phyloP scores from a whole-genome alignment of 2,797 vertebrate species.

The Gouania willdenowi region DNA sequence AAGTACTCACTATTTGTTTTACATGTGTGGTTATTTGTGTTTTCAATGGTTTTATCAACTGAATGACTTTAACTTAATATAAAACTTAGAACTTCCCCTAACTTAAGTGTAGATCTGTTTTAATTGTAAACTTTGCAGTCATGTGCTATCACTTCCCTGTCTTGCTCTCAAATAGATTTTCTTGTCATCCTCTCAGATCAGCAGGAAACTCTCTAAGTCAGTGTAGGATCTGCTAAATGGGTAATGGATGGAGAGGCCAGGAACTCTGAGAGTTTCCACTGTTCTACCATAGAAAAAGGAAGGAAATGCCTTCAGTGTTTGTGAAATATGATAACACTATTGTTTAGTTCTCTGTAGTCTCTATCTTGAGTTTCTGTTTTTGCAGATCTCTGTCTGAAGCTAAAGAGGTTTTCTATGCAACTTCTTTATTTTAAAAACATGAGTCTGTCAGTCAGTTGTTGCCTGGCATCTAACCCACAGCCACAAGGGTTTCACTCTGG shows the following conservation, averaged over 20 bases:
- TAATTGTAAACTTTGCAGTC: background rate
- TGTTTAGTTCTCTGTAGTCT: background rate
- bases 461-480: too few relatives aligned
- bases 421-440: too few relatives aligned
- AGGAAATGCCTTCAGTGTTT: conserved; percentile 4
- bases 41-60: too few relatives aligned
- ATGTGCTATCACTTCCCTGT: background rate
- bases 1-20: too few relatives aligned
- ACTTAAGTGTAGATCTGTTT: background rate
- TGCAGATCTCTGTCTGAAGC: conserved; percentile 34
- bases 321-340: background rate
- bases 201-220: background rate
- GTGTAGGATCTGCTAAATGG: conserved; percentile 15
- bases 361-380: background rate
- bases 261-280: background rate
- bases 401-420: too few relatives aligned
- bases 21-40: too few relatives aligned
- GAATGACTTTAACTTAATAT: conserved; percentile 1
- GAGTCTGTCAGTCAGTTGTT: too few relatives aligned
- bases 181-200: conserved; percentile 26
- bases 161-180: conserved; percentile 37
- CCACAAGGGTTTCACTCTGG: too few relatives aligned
- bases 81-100: background rate
- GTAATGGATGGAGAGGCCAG: conserved; percentile 15
- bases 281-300: background rate